Evolutionary conservation across 2,797 vertebrate species (phyloP).

Genomic region (Simalia tracyae): DNA sequence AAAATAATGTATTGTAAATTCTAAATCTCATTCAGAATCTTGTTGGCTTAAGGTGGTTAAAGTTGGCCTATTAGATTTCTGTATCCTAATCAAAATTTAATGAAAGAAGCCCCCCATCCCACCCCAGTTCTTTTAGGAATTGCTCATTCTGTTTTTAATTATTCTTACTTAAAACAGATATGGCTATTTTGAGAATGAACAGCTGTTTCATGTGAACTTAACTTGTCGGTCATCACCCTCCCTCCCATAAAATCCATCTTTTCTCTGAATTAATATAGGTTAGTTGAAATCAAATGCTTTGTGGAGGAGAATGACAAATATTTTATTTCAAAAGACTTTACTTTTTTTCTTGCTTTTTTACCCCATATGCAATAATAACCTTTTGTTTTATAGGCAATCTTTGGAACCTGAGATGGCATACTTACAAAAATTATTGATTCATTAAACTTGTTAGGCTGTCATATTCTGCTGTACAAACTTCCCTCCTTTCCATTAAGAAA

Average conservation of each 20-base stretch:
- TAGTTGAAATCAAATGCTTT: background rate
- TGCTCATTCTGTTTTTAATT: background rate
- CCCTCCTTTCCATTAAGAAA: background rate
- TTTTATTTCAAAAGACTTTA: background rate
- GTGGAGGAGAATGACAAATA: conserved; percentile 37
- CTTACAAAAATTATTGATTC: conserved; percentile 1
- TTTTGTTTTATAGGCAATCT: conserved; percentile 35
- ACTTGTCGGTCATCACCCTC: background rate
- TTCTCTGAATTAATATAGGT: background rate
- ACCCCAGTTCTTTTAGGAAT: background rate
- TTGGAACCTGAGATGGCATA: background rate
- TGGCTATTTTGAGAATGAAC: conserved; percentile 39
- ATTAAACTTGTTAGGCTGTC: conserved; percentile 15
- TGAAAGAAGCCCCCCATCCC: conserved; percentile 14
- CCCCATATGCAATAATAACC: fast-evolving
- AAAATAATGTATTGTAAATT: background rate
- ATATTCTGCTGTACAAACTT: conserved; percentile 6
- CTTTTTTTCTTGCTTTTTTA: conserved; percentile 15
- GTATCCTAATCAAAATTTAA: background rate
- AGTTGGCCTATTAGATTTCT: background rate
- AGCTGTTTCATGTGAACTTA: conserved; percentile 49
- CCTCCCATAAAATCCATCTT: conserved; percentile 25
- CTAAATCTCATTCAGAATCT: background rate
- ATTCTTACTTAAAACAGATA: conserved; percentile 28
- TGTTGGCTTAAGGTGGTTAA: background rate